These are phyloP conservation scores for Catharus ustulatus DNA, from an alignment of 2,797 vertebrate species.

Conservation along the genomic window DNA sequence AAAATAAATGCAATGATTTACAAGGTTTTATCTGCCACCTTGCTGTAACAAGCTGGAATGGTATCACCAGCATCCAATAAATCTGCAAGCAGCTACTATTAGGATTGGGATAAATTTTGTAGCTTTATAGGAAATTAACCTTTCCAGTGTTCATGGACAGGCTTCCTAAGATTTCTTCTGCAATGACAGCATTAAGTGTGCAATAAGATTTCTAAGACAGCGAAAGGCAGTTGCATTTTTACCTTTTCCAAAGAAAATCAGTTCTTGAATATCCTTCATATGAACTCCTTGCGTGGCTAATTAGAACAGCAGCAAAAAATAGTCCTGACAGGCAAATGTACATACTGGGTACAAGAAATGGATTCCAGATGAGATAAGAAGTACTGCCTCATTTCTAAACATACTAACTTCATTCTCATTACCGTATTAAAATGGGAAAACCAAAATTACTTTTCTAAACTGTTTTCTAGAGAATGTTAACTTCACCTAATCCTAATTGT, in stretches of 20 bases:
- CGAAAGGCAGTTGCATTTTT: not conserved
- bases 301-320: not conserved
- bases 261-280: not conserved
- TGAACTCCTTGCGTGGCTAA: not conserved
- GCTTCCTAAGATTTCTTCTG: not conserved
- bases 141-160: not conserved
- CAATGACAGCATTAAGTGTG: rapidly evolving
- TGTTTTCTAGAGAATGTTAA: not conserved
- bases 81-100: not conserved
- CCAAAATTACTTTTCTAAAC: not conserved
- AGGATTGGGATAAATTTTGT: not conserved
- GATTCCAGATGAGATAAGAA: constrained; percentile 2
- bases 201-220: not conserved
- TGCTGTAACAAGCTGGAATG: not conserved
- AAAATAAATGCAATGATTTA: not conserved
- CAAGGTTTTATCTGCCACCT: not conserved
- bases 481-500: not conserved
- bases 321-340: constrained; percentile 5
- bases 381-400: not conserved
- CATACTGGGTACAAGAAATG: not conserved
- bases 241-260: not conserved
- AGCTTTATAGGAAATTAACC: not conserved
- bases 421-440: not conserved
- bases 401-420: not conserved
- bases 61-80: not conserved